Base-by-base conservation (phyloP, 2,113 vertebrate genomes). In the Scomber japonicus region DNA sequence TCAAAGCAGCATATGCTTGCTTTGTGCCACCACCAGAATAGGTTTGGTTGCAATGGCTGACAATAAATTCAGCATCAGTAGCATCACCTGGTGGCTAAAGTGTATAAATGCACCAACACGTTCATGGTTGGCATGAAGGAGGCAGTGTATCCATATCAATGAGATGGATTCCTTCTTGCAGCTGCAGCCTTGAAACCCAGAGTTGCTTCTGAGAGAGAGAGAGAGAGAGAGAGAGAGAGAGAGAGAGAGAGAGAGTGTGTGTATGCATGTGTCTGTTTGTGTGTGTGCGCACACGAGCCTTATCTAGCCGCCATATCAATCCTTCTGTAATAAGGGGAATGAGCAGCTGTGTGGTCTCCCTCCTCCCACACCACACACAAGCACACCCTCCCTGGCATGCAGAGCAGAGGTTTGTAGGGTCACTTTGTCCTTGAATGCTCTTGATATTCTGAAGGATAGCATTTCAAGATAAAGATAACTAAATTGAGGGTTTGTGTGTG, bases 101-200 rank as follows among this genome's bases (percentile, higher is more conserved):
- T 21, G 10, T 24, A 63, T 59, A 79, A 89, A 56, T 71, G 66
- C 82, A 74, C 12, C 44, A 74, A 60, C 46, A 75, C 4, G 0
- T 66, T 73, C 56, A 17, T 3, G 1, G 74, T 72, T 78, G 63
- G 62, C 63, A 77, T 65, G 81, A 79, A 76, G 72, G 88, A 91
- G 80, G 70, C 88, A 83, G 82, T 73, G 74, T 86, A 60, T 82
- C 86, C 84, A 91, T 84, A 90, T 86, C 79, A 91, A 89, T 84
- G 77, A 88, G 84, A 77, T 35, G 46, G 71, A 86, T 79, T 82
- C 81, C 62, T 76, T 82, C 81, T 63, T 85, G 91, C 91, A 92
- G 92, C 92, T 91, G 90, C 80, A 88, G 85, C 94, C 93, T 94
- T 94, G 94, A 94, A 90, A 87, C 74, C 60, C 55, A 66, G 82